These are phyloP conservation scores for Ennomos fuscantarius DNA, from an alignment of 2,888 invertebrate species.

Conservation along the genomic window DNA sequence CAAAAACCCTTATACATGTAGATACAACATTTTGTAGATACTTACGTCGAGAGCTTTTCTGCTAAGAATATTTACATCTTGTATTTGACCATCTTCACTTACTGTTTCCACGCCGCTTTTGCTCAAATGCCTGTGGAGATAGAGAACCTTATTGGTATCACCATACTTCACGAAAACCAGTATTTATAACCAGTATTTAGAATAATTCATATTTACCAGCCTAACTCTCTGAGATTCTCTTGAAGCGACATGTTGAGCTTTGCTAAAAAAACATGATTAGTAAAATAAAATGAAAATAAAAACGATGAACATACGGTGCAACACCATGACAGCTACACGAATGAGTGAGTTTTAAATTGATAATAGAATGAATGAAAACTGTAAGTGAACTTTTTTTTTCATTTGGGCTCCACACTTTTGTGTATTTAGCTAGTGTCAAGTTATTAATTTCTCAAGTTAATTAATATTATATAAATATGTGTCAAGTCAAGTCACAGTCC, in stretches of 20 bases:
- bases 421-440: too few relatives aligned
- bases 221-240: constrained; percentile 87
- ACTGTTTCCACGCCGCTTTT: constrained; percentile 88
- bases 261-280: constrained; percentile 66
- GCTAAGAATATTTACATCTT: constrained; percentile 87
- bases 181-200: background rate
- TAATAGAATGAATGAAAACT: background rate
- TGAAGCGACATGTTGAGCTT: constrained; percentile 84
- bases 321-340: constrained; percentile 54
- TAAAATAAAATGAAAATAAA: constrained; percentile 65
- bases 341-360: constrained; percentile 22
- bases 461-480: too few relatives aligned
- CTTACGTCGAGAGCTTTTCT: constrained; percentile 90
- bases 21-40: constrained; percentile 40
- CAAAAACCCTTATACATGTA: constrained; percentile 34
- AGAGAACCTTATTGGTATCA: constrained; percentile 37
- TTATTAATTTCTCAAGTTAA: too few relatives aligned
- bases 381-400: too few relatives aligned
- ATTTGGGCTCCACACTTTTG: too few relatives aligned
- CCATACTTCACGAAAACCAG: constrained; percentile 16
- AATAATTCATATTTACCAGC: constrained; percentile 84
- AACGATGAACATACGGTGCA: constrained; percentile 64
- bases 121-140: constrained; percentile 88
- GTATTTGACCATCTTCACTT: constrained; percentile 86
- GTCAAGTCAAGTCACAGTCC: too few relatives aligned